Conservation (phyloP, 1,140 invertebrate genomes). For the Drosophila simulans region DNA sequence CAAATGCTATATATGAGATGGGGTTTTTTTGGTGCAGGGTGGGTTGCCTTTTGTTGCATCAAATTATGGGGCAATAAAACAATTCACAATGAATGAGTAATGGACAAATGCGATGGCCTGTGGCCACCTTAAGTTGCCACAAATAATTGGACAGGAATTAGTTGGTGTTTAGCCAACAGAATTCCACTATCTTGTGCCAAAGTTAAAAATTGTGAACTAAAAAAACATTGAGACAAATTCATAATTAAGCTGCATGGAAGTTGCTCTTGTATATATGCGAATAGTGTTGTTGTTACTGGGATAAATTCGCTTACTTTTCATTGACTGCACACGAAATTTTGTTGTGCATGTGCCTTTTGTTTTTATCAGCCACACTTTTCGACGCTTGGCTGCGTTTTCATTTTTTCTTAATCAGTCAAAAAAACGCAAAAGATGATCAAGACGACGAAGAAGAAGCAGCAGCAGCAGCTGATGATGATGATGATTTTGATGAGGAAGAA, state of each 20-base stretch:
- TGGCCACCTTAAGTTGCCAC: not conserved
- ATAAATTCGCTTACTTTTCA: constrained; percentile 54
- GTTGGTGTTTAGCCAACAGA: not conserved
- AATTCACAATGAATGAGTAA: constrained; percentile 37
- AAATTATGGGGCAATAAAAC: constrained; percentile 44
- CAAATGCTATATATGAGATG: constrained; percentile 31
- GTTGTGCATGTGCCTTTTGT: constrained; percentile 14
- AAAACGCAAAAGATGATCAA: constrained; percentile 32
- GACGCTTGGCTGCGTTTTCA: constrained; percentile 72
- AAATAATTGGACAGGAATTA: not conserved
- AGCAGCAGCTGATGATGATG: constrained; percentile 11
- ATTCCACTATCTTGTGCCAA: not conserved
- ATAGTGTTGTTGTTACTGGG: not conserved
- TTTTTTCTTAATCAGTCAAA: constrained; percentile 78
- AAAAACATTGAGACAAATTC: no score
- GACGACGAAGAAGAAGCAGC: constrained; percentile 5
- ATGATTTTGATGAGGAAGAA: constrained; percentile 10
- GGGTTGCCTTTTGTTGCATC: constrained; percentile 36
- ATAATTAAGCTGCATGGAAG: no score
- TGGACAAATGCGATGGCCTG: constrained; percentile 1
- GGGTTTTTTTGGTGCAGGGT: not conserved
- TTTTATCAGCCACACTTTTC: constrained; percentile 69
- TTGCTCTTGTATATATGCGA: no score
- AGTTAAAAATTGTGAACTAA: no score
- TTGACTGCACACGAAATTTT: constrained; percentile 59